These are phyloP conservation scores for Phocoena phocoena DNA, from an alignment of 2,113 vertebrate genomes.

Conservation along the genomic window DNA sequence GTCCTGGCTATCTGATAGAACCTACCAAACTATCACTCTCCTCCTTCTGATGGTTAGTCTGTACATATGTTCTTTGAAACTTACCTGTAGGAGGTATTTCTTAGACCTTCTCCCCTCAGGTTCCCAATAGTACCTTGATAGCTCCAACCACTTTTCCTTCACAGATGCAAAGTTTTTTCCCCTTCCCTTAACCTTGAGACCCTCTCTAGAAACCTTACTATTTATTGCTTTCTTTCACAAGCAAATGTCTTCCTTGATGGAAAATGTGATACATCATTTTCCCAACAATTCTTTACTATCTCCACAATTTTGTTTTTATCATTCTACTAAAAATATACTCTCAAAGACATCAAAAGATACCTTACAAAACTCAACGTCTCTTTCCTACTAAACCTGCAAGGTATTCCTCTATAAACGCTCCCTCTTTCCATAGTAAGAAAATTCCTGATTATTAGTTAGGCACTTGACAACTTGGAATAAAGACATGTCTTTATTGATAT, in stretches of 20 bases:
- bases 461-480: neutral
- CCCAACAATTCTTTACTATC: neutral
- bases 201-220: neutral
- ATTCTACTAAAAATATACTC: neutral
- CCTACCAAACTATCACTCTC: neutral
- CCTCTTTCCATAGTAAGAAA: neutral
- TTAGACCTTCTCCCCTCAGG: neutral
- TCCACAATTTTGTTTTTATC: neutral
- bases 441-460: neutral
- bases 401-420: neutral
- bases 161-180: neutral
- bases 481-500: neutral
- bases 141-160: neutral
- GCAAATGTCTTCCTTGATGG: neutral
- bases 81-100: neutral
- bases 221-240: neutral
- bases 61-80: neutral
- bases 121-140: neutral
- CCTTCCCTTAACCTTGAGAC: neutral
- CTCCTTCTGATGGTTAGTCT: neutral
- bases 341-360: neutral
- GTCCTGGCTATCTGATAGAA: neutral
- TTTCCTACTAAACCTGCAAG: neutral
- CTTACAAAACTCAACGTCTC: neutral
- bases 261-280: neutral